Base-by-base conservation (phyloP, 2,888 invertebrate species). In the Heliconius ismenius region DNA sequence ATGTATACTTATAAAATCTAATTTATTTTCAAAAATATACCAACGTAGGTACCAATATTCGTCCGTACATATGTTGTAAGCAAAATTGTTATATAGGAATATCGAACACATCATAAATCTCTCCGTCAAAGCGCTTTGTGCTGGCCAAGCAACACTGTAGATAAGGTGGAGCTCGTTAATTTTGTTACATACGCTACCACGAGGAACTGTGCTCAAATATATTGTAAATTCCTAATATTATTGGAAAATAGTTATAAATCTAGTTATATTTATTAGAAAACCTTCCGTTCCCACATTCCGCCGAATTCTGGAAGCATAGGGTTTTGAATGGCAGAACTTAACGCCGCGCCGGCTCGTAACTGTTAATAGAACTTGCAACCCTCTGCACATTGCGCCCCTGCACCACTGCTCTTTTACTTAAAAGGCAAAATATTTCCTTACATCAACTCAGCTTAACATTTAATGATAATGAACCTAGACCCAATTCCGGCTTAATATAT, bases 111-210 rank as follows among this genome's bases (percentile, higher is more conserved):
- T 70, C 58, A 70, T 70, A 70, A 70, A 70, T 70, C 70, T 70
- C 70, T 70, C 70, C 70, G 70, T 70, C 70, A 70, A 70, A 70
- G 70, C 58, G 70, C 70, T 70, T 70, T 70, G 58, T 70, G 70
- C 70, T 70, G 28, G 70, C 58, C 70, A 70, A 70, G 70, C 69
- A 58, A 32, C 58, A 32, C 32, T 58, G 36, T 70, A 70, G 70
- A 70, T 70, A 70, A 70, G 58, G 32, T 32, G 39, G 32, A 58
- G 58, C 70, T 70, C 58, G 70, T 70, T 70, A 58, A 58, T 70
- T 58, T 70, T 58, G 58, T 70, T 70, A 70, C 58, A 58, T 58
- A 70, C 24, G 39, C 39, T 39, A 36, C 39, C 67, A 67, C 67
- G 67, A 58, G 58, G 32, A 18, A 24, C 24, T 32, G 7, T 54